Conservation (phyloP, 2,888 invertebrate genomes). For the Escarpia spicata region DNA sequence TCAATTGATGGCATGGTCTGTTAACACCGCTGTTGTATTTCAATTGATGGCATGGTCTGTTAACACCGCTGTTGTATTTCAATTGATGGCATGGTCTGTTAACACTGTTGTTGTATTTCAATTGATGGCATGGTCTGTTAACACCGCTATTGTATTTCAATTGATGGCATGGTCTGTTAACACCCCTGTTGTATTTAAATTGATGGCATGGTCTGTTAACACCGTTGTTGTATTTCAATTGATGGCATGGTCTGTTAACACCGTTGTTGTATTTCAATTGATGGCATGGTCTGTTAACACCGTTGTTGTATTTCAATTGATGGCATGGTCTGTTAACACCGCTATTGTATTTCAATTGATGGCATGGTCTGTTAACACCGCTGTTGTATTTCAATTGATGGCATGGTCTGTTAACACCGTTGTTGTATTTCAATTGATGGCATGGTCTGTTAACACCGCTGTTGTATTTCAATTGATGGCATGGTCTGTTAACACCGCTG, state of each 20-base stretch:
- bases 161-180: no score
- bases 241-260: not conserved
- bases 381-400: no score
- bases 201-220: not conserved
- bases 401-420: not conserved
- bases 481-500: no score
- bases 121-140: not conserved
- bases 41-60: not conserved
- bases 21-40: no score
- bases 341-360: not conserved
- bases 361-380: not conserved
- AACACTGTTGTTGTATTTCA: not conserved
- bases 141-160: no score
- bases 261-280: not conserved
- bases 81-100: not conserved
- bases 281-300: no score
- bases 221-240: not conserved
- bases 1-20: no score
- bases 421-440: not conserved
- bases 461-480: no score
- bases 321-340: no score
- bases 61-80: not conserved
- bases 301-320: no score
- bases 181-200: no score
- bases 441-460: no score